Base-by-base conservation (phyloP, 2,113 vertebrate genomes). In the Muntiacus muntjak region DNA sequence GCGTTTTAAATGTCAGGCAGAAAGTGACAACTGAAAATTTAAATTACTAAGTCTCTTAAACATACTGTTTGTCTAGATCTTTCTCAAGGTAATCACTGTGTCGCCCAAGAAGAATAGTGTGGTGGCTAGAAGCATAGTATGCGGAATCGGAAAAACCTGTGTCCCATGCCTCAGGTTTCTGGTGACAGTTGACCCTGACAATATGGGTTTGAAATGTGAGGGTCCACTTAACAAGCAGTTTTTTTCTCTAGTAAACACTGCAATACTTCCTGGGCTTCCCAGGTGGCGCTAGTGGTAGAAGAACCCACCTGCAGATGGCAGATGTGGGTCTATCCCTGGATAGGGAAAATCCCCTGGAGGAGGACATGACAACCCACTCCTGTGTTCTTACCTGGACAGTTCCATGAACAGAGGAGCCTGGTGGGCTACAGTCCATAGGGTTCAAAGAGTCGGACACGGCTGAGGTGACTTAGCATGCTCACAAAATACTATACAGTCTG, bases 281-380 rank as follows among this genome's bases (percentile, higher is more conserved):
- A 74, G 67, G 5, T 23, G 67, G 67, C 0, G 19, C n/a, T 74
- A 40, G 36, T 74, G 67, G 36, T 36, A 74, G 13, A 74, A 74
- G 36, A 40, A 74, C 36, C 67, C 0, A 0, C n/a, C 19, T 74
- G 19, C n/a, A 5, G 1, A 25, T 36, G 19, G 19, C 10, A 40
- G 10, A 74, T 74, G 19, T 0, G 19, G n/a, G 10, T 74, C 17
- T 74, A 25, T 74, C 10, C 19, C 67, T 23, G 36, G 67, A 74
- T 40, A 1, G 0, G 21, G 19, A 71, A 71, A 21, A 40, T 40
- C 19, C 10, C n/a, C n/a, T 71, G n/a, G 67, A 74, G 19, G 19
- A 74, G 36, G 19, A 11, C 67, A 74, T 40, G 67, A 21, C n/a
- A 74, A 74, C 19, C n/a, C 67, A 23, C 36, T 40, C 21, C n/a